phyloP scores from a whole-genome alignment of 1,140 invertebrate species.

The Rhagoletis zephyria region DNA sequence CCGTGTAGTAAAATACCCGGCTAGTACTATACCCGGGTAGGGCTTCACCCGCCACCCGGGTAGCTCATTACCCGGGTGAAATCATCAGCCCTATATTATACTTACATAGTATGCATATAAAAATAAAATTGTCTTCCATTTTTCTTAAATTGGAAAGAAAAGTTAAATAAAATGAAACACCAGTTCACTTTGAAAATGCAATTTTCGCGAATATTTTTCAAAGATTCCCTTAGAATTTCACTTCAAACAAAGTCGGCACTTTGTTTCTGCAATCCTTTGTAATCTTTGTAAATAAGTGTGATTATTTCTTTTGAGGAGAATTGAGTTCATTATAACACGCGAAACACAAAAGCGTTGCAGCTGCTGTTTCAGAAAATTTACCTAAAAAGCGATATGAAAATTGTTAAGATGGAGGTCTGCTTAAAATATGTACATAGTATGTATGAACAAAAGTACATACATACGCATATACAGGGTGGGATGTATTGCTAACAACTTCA shows the following conservation, averaged over 20 bases:
- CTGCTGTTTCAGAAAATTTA: slow-evolving; percentile 5
- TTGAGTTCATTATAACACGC: slow-evolving; percentile 44
- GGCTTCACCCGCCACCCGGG: no score
- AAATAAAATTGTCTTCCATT: no score
- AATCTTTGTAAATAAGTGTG: slow-evolving; percentile 36
- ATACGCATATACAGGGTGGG: neutral
- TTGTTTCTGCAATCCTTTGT: slow-evolving; percentile 32
- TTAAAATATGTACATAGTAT: neutral
- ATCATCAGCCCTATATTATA: no score
- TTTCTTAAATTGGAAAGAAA: no score
- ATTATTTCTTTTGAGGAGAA: slow-evolving; percentile 49
- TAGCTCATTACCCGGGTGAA: no score
- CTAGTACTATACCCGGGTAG: no score
- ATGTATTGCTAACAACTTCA: no score
- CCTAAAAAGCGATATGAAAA: neutral
- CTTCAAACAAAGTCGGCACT: slow-evolving; percentile 39
- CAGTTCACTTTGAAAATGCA: neutral
- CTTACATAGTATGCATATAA: no score
- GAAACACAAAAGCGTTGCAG: neutral
- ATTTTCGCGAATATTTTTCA: slow-evolving; percentile 5
- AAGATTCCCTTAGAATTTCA: slow-evolving; percentile 1
- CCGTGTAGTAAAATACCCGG: no score
- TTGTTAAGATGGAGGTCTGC: neutral
- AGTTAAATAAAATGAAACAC: no score
- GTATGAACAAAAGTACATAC: neutral